Evolutionary conservation across 2,888 invertebrate species (phyloP), one percentile per base, ranked within the genome.

Genomic region (Incurvaria masculella): DNA sequence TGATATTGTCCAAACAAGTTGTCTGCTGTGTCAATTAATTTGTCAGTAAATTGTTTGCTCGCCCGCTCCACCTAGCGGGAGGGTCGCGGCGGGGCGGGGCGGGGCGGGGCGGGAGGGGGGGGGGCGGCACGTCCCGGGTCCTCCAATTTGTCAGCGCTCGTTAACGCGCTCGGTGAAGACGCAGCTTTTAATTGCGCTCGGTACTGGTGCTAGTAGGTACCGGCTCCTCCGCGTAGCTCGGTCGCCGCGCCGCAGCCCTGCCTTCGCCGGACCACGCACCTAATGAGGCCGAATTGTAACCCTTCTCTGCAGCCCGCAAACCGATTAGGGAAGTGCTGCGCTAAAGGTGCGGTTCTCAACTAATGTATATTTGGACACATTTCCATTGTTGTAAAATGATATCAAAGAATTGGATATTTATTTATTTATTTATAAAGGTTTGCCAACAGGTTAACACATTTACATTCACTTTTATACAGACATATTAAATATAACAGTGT

Each of bases 101-200:
- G 49, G 55, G 50, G 49, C 51, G 55, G 54, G 56, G 53, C 60
- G 54, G 60, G n/a, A 5, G n/a, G 23, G 16, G 59, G 56, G 55
- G 65, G 64, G 64, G 62, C 65, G 72, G 69, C 68, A 69, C 66
- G 67, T 56, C 64, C 63, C 65, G 66, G 57, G 65, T 60, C 61
- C 62, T 69, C 70, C 73, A 74, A 75, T 76, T 78, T 72, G 66
- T 33, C 33, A 68, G 58, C 61, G 69, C 72, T 76, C 74, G 74
- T 78, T 78, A 75, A 66, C 61, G 69, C 68, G 70, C 69, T 73
- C 68, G 70, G 69, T 73, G 74, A 74, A 76, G 74, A 76, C 73
- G 72, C 68, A 62, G 68, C 64, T 63, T 72, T 73, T 76, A 75
- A 76, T 75, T 75, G 75, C 14, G 33, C 33, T 14, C 11, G 11